Evolutionary conservation across 2,888 invertebrate genomes (phyloP), one percentile per base, ranked within the genome.

Genomic region (Elgonia sp.): DNA sequence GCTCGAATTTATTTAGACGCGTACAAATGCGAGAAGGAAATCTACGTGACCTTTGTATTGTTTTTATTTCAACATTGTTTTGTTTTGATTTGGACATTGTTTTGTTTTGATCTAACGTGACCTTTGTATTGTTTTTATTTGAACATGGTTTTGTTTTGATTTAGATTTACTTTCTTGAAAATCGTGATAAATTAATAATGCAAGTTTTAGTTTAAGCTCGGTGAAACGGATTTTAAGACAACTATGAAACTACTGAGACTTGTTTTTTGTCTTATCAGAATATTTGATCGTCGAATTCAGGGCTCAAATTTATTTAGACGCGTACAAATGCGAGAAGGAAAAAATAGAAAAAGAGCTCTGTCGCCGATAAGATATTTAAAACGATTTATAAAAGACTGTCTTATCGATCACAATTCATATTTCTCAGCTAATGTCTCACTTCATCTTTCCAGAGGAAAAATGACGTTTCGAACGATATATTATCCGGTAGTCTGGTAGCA

Each of bases 151-250:
- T n/a, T n/a, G n/a, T n/a, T n/a, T n/a, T n/a, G n/a, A n/a, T n/a
- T n/a, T n/a, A n/a, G n/a, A n/a, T n/a, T n/a, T n/a, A 88, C 87
- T 88, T 76, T 50, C 80, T 10, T 65, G 62, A 42, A 29, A 29
- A 84, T 81, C 84, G 84, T 73, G 88, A 88, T 88, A 84, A 82
- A 84, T 82, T 88, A 82, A 88, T 88, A 84, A 88, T 84, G 46
- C 77, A 81, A 81, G 65, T 84, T 62, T 60, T 16, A 67, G 76
- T 81, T 82, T 82, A n/a, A n/a, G n/a, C n/a, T n/a, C n/a, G n/a
- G n/a, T n/a, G n/a, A n/a, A n/a, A n/a, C 79, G 69, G 84, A 87
- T 70, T 84, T 63, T 16, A 75, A 84, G 84, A 63, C 84, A 83
- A 42, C 65, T 53, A 65, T 57, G 63, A 55, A 62, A 40, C 60